Conservation (phyloP, 1,140 invertebrate genomes). For the Tribolium castaneum region DNA sequence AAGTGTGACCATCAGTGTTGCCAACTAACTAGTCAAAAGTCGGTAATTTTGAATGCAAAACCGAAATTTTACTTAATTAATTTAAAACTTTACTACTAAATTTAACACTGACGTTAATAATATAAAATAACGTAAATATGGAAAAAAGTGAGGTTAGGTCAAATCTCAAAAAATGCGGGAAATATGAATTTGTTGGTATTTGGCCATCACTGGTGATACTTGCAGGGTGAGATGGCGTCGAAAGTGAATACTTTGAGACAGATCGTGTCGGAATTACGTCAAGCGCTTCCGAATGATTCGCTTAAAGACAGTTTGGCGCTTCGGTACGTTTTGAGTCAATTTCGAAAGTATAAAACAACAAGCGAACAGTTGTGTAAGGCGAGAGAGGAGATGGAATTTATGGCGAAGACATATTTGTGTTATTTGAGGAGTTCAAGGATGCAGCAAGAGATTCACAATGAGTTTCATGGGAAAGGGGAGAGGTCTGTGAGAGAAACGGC, state of each 20-base stretch:
- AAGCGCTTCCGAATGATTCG: conserved; percentile 65
- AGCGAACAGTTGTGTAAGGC: conserved; percentile 84
- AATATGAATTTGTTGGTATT: too few species aligned
- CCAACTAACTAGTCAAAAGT: neutral
- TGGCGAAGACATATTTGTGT: conserved; percentile 78
- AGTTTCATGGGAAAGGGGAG: conserved; percentile 83
- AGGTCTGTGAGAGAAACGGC: conserved; percentile 81
- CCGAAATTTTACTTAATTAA: too few species aligned
- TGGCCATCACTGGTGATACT: neutral
- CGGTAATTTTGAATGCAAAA: too few species aligned
- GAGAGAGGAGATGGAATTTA: conserved; percentile 77
- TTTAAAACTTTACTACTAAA: too few species aligned
- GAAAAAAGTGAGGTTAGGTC: too few species aligned
- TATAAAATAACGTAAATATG: too few species aligned
- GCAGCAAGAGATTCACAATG: conserved; percentile 75
- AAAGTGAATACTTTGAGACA: conserved; percentile 65
- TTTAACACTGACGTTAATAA: too few species aligned
- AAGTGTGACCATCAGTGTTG: neutral
- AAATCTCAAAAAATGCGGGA: too few species aligned
- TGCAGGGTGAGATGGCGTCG: neutral
- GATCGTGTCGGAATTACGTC: conserved; percentile 72
- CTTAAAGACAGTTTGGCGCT: conserved; percentile 70
- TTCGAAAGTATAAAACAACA: conserved; percentile 78
- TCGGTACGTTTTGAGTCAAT: conserved; percentile 78
- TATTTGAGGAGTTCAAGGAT: conserved; percentile 77